phyloP scores from a whole-genome alignment of 1,140 invertebrate genomes.

The Atopsyche davidsoni region DNA sequence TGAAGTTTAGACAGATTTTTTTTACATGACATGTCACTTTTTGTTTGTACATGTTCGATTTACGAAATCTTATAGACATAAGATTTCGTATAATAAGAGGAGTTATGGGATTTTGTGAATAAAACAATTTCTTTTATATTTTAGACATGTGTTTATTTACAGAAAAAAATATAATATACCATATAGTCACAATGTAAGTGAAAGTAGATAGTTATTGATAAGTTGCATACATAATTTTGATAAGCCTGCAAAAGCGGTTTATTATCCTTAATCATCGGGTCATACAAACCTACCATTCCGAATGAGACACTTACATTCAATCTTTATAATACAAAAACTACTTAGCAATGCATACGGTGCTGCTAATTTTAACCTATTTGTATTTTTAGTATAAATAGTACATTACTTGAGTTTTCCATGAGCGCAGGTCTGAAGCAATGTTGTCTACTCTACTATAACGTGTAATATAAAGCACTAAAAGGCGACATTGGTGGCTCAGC shows the following conservation, averaged over 20 bases:
- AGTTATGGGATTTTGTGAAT: background rate
- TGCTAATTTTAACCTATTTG: constrained; percentile 13
- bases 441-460: constrained; percentile 14
- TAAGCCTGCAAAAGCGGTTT: constrained; percentile 22
- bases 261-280: background rate
- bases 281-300: background rate
- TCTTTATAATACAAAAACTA: constrained; percentile 22
- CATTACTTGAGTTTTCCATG: constrained; percentile 7
- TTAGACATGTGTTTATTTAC: constrained; percentile 30
- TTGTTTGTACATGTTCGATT: too few species aligned
- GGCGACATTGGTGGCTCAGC: background rate
- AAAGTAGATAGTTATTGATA: constrained; percentile 26
- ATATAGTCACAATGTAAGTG: constrained; percentile 28
- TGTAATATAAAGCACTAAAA: constrained; percentile 15
- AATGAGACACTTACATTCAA: background rate
- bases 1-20: too few species aligned
- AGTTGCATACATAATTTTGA: constrained; percentile 27
- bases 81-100: background rate
- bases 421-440: constrained; percentile 19
- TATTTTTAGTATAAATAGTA: constrained; percentile 21
- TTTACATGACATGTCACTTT: too few species aligned
- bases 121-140: constrained; percentile 10
- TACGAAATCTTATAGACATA: background rate
- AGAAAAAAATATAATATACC: constrained; percentile 28
- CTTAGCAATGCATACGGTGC: constrained; percentile 27